Conservation (phyloP, 2,113 vertebrate species). For the Pao palembangensis region DNA sequence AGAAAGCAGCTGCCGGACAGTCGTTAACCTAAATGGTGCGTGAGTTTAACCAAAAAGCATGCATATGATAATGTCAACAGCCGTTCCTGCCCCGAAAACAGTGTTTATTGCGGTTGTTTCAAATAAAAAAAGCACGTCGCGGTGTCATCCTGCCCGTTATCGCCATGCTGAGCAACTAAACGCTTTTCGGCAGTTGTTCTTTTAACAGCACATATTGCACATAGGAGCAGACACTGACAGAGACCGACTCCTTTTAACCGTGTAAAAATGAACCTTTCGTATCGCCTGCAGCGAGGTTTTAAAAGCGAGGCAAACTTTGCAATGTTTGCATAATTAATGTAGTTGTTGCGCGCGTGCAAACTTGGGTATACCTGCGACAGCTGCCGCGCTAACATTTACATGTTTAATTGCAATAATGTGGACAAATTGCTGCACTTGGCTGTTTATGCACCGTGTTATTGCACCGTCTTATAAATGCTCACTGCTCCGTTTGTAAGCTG, state of each 20-base stretch:
- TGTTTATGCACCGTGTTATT: not conserved
- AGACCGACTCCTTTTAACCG: not conserved
- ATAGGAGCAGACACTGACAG: constrained; percentile 6
- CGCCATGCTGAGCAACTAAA: constrained; percentile 6
- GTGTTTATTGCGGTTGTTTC: constrained; percentile 11
- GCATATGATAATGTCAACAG: constrained; percentile 41
- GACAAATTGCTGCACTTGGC: constrained; percentile 3
- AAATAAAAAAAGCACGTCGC: constrained; percentile 33
- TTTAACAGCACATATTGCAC: constrained; percentile 9
- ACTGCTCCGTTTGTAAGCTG: not conserved
- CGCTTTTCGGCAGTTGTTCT: constrained; percentile 7
- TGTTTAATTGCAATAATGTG: not conserved
- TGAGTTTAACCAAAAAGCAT: constrained; percentile 60
- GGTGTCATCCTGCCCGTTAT: not conserved
- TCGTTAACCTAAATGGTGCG: constrained; percentile 63
- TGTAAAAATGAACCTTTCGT: not conserved
- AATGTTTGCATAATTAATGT: constrained; percentile 19
- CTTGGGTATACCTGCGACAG: constrained; percentile 1
- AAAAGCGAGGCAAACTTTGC: constrained; percentile 3
- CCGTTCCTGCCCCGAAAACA: constrained; percentile 2
- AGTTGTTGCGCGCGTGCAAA: constrained; percentile 27
- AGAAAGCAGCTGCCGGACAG: constrained; percentile 62
- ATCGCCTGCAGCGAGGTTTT: not conserved
- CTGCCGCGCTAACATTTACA: not conserved
- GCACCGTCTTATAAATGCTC: not conserved